phyloP scores from a whole-genome alignment of 2,113 vertebrate species.

The Colinus virginianus region DNA sequence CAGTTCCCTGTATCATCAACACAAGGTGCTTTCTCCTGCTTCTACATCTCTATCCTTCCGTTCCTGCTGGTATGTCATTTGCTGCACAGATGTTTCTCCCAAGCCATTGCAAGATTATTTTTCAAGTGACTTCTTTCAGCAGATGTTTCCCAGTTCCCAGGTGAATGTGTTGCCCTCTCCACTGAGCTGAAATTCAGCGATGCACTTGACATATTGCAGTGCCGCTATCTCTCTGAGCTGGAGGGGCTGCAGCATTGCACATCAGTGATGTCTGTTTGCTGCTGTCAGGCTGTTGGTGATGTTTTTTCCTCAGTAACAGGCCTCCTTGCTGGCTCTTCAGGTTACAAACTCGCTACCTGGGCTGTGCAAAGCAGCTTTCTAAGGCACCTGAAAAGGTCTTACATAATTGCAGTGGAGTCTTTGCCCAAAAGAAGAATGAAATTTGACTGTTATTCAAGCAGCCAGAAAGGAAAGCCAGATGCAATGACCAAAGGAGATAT shows the following conservation, averaged over 20 bases:
- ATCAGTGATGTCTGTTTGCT: background rate
- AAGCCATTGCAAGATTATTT: slow-evolving; percentile 73
- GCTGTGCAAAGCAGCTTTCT: background rate
- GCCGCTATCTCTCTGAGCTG: background rate
- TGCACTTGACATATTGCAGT: background rate
- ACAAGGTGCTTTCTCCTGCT: background rate
- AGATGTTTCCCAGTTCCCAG: slow-evolving; percentile 76
- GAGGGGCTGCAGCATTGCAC: background rate
- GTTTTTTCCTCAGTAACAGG: background rate
- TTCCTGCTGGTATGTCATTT: slow-evolving; percentile 20
- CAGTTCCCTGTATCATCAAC: background rate
- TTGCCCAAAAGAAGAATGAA: background rate
- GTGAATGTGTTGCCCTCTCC: slow-evolving; percentile 33
- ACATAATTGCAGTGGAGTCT: accelerated
- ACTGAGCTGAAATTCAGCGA: background rate
- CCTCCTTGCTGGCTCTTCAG: background rate
- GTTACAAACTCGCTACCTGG: background rate
- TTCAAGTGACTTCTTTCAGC: slow-evolving; percentile 76
- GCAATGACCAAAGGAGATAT: slow-evolving; percentile 3
- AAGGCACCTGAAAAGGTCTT: background rate
- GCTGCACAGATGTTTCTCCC: slow-evolving; percentile 76
- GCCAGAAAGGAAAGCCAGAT: background rate
- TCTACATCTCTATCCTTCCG: background rate
- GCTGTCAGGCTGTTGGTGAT: slow-evolving; percentile 26
- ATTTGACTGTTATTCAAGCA: slow-evolving; percentile 2